These are phyloP conservation scores for Gryllus bimaculatus DNA, from an alignment of 1,140 invertebrate species.

Conservation along the genomic window DNA sequence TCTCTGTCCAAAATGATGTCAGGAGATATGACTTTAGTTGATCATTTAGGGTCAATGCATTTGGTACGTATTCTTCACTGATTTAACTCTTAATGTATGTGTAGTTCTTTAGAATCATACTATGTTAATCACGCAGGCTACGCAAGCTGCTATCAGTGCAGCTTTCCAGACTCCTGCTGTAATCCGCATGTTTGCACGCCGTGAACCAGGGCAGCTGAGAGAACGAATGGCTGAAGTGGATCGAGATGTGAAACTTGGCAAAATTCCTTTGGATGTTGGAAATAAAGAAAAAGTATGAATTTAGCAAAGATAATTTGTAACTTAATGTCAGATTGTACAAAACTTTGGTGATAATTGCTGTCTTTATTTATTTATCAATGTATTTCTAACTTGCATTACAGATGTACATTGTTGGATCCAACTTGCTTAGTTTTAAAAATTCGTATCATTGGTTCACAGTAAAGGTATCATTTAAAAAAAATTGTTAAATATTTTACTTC, in stretches of 20 bases:
- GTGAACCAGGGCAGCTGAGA: constrained; percentile 58
- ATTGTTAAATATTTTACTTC: no score
- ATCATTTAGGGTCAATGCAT: constrained; percentile 54
- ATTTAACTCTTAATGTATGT: not conserved
- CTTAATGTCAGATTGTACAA: no score
- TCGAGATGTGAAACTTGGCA: constrained; percentile 30
- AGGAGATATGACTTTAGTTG: constrained; percentile 61
- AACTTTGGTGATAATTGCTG: no score
- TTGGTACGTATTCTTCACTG: constrained; percentile 38
- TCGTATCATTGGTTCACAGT: no score
- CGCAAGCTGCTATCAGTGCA: constrained; percentile 63
- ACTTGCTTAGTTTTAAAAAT: no score
- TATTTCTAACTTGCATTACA: no score
- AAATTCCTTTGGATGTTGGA: constrained; percentile 7
- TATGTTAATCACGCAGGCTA: constrained; percentile 42
- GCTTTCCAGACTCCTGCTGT: constrained; percentile 72
- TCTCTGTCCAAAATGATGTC: constrained; percentile 54
- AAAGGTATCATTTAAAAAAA: no score
- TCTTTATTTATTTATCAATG: no score
- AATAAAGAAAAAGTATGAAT: constrained; percentile 23
- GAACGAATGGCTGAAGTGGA: constrained; percentile 49
- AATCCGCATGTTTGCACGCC: constrained; percentile 64
- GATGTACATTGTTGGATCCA: no score
- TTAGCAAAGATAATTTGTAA: no score
- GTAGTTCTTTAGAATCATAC: not conserved